These are phyloP conservation scores for Melopsittacus undulatus DNA, from an alignment of 2,797 vertebrate species.

Conservation along the genomic window DNA sequence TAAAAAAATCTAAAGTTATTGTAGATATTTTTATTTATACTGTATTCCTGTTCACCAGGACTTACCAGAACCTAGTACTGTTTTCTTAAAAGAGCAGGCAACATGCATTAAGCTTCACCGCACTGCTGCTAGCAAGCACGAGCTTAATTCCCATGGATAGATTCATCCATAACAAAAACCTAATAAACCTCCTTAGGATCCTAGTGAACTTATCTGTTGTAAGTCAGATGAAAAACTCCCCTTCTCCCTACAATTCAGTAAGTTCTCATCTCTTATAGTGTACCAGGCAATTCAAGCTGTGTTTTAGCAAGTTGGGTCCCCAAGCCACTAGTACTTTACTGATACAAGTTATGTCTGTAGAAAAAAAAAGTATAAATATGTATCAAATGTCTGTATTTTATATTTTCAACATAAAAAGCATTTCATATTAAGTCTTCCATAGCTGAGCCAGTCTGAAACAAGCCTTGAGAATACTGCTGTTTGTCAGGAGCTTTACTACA, in stretches of 20 bases:
- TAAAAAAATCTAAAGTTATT: neutral
- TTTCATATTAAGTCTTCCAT: neutral
- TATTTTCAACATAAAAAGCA: neutral
- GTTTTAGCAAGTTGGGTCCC: neutral
- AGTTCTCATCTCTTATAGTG: neutral
- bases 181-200: neutral
- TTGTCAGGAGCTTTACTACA: neutral
- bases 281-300: neutral
- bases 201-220: neutral
- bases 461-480: neutral
- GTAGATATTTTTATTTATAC: constrained; percentile 9
- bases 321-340: neutral
- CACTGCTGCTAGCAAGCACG: neutral
- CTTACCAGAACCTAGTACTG: neutral
- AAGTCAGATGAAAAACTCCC: neutral
- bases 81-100: neutral
- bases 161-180: neutral
- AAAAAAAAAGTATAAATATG: neutral
- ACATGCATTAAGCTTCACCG: neutral
- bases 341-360: neutral
- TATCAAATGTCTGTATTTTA: neutral
- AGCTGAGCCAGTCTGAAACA: neutral
- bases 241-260: neutral
- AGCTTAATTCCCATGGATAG: neutral
- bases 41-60: neutral